phyloP scores from a whole-genome alignment of 1,140 invertebrate species.

The Drosophila suzukii region DNA sequence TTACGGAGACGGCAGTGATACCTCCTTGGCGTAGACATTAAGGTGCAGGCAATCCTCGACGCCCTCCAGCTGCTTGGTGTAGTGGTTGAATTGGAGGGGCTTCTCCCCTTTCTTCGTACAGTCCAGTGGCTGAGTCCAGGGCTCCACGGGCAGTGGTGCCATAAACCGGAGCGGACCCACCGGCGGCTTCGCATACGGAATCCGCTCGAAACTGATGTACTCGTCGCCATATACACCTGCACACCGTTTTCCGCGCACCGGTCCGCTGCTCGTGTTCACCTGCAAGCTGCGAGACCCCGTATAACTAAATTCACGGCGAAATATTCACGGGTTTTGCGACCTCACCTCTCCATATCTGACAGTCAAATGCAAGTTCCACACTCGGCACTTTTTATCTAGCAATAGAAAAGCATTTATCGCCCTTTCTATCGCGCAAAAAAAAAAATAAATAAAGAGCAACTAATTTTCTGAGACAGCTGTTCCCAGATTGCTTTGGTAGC shows the following conservation, averaged over 20 bases:
- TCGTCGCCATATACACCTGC: conserved; percentile 60
- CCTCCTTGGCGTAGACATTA: conserved; percentile 85
- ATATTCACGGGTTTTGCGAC: not conserved
- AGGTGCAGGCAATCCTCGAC: conserved; percentile 86
- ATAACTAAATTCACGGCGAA: not conserved
- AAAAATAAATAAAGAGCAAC: conserved; percentile 1
- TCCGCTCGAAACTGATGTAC: conserved; percentile 85
- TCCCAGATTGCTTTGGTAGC: conserved; percentile 30
- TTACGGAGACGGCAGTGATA: conserved; percentile 21
- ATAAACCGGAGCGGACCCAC: conserved; percentile 87
- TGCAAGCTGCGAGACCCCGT: conserved; percentile 1
- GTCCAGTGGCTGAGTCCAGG: conserved; percentile 85
- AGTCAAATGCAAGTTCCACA: conserved; percentile 17
- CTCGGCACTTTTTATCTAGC: conserved; percentile 34
- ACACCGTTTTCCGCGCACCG: conserved; percentile 50
- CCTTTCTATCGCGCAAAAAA: conserved; percentile 30
- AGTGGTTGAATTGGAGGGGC: conserved; percentile 65
- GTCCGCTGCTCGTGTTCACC: conserved; percentile 47
- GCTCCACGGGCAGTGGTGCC: conserved; percentile 85
- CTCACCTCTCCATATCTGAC: conserved; percentile 47
- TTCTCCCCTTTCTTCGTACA: conserved; percentile 50
- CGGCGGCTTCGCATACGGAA: conserved; percentile 89
- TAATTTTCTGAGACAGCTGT: conserved; percentile 38
- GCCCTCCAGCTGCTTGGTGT: conserved; percentile 49
- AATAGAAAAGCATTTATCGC: conserved; percentile 42